Conservation (phyloP, 2,888 invertebrate species). For the Bugula neritina region DNA sequence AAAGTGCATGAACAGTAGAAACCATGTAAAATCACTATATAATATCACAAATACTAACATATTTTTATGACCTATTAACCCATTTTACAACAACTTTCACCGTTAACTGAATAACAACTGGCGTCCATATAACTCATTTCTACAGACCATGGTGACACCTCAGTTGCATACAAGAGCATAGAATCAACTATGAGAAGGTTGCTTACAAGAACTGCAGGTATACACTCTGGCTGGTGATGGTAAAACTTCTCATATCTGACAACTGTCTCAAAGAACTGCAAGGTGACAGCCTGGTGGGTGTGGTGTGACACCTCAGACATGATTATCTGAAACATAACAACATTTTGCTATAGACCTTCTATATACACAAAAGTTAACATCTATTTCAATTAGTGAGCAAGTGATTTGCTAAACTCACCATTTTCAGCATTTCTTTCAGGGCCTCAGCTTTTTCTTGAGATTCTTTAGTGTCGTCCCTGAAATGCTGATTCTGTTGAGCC, state of each 20-base stretch:
- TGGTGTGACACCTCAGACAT: constrained; percentile 55
- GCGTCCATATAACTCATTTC: too few relatives aligned
- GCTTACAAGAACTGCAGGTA: constrained; percentile 54
- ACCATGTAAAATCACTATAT: too few relatives aligned
- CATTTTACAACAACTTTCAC: too few relatives aligned
- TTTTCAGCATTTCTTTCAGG: constrained; percentile 55
- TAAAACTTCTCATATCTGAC: constrained; percentile 60
- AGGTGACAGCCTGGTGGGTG: constrained; percentile 54
- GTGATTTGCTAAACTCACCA: constrained; percentile 38
- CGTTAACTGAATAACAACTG: too few relatives aligned
- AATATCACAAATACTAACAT: too few relatives aligned
- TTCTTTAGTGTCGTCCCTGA: constrained; percentile 42
- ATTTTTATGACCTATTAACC: too few relatives aligned
- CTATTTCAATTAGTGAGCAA: neutral
- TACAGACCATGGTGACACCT: too few relatives aligned
- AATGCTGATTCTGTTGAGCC: constrained; percentile 53
- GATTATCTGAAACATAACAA: constrained; percentile 49
- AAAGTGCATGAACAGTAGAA: constrained; percentile 26
- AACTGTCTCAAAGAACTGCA: constrained; percentile 57
- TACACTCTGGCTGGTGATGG: constrained; percentile 54
- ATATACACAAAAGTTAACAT: neutral
- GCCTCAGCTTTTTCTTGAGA: constrained; percentile 40
- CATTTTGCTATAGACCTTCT: too few relatives aligned
- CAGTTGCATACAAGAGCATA: too few relatives aligned
- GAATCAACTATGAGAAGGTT: too few relatives aligned